These are phyloP conservation scores for Austrofundulus limnaeus DNA, from an alignment of 2,113 vertebrate species.

Conservation along the genomic window DNA sequence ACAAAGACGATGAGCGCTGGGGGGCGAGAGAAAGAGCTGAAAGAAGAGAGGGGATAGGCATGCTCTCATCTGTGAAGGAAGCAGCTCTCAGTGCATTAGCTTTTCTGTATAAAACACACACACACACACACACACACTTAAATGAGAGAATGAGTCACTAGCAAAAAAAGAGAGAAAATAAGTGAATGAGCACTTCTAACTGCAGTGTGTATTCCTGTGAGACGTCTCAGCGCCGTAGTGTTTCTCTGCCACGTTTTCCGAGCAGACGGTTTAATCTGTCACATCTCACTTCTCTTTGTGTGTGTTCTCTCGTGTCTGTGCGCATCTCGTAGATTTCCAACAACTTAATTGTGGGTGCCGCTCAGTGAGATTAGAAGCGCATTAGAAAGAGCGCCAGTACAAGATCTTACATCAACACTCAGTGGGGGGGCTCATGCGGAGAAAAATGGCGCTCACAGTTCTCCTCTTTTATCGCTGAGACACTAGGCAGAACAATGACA, in stretches of 20 bases:
- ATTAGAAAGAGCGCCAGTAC: conserved; percentile 52
- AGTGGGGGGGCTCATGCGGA: conserved; percentile 56
- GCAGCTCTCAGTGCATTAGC: conserved; percentile 45
- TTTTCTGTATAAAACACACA: conserved; percentile 38
- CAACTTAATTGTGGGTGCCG: conserved; percentile 1
- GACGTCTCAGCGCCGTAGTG: conserved; percentile 30
- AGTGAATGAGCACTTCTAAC: conserved; percentile 50
- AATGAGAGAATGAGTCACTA: conserved; percentile 45
- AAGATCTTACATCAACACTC: conserved; percentile 62
- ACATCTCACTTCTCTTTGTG: conserved; percentile 26
- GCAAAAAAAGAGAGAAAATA: conserved; percentile 19
- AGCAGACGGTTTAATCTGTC: conserved; percentile 53
- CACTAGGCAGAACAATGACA: conserved; percentile 35
- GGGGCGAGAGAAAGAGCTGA: conserved; percentile 18
- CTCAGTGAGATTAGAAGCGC: conserved; percentile 43
- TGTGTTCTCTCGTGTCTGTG: conserved; percentile 10
- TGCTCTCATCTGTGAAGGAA: conserved; percentile 40
- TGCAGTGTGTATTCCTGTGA: conserved; percentile 38
- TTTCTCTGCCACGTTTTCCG: conserved; percentile 21
- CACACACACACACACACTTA: conserved; percentile 22
- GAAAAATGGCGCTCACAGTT: conserved; percentile 54
- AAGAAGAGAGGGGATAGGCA: conserved; percentile 29
- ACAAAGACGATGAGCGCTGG: conserved; percentile 39
- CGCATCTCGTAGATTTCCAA: conserved; percentile 13
- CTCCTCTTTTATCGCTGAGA: conserved; percentile 37